Conservation (phyloP, 2,888 invertebrate genomes). For the Aleiodes leptofemur region DNA sequence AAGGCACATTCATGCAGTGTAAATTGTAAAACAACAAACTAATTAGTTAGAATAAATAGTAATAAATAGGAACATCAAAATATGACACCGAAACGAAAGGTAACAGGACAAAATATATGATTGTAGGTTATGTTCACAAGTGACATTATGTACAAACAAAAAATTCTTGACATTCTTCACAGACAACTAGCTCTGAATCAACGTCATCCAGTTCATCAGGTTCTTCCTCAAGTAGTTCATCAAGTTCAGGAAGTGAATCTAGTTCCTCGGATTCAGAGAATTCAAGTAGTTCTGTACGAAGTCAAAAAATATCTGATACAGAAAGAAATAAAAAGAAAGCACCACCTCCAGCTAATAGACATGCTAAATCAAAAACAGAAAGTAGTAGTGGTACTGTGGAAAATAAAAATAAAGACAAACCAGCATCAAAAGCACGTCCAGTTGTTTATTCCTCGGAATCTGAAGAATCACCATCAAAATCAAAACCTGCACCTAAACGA, state of each 20-base stretch:
- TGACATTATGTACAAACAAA: slow-evolving; percentile 25
- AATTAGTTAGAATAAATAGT: neutral
- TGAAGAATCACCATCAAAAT: slow-evolving; percentile 69
- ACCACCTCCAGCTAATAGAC: slow-evolving; percentile 57
- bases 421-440: slow-evolving; percentile 63
- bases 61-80: slow-evolving; percentile 38
- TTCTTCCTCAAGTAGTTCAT: slow-evolving; percentile 72
- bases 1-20: neutral
- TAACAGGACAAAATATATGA: slow-evolving; percentile 51
- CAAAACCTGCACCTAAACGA: slow-evolving; percentile 74
- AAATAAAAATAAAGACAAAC: slow-evolving; percentile 68
- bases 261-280: slow-evolving; percentile 73
- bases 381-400: slow-evolving; percentile 58
- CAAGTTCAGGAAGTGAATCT: slow-evolving; percentile 72
- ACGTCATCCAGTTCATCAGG: slow-evolving; percentile 71
- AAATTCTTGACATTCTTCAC: slow-evolving; percentile 17
- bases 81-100: slow-evolving; percentile 73
- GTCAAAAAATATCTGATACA: slow-evolving; percentile 70
- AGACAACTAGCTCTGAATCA: slow-evolving; percentile 73
- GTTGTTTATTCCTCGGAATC: slow-evolving; percentile 72
- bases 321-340: slow-evolving; percentile 69
- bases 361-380: slow-evolving; percentile 69
- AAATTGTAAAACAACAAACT: neutral
- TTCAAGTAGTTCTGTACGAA: slow-evolving; percentile 70
- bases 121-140: neutral